Base-by-base conservation (phyloP, 2,797 vertebrate species). In the Thripadectes ignobilis region DNA sequence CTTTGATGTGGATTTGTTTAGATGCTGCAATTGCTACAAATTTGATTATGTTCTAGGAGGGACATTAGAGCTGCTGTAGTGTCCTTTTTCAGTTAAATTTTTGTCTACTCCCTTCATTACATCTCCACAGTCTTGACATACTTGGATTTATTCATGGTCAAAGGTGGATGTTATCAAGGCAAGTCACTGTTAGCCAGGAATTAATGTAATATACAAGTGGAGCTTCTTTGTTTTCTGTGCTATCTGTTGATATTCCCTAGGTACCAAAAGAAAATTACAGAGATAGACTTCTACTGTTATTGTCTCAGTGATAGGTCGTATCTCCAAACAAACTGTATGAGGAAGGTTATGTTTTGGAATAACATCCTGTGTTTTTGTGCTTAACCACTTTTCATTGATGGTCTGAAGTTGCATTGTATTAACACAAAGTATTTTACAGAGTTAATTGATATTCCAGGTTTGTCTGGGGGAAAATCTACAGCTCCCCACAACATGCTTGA, bases 401-500 rank as follows among this genome's bases (percentile, higher is more conserved):
- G 96, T 97, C 98, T 98, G 98, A 98, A 98, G 97, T 97, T 95
- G 97, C 96, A 97, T 97, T 97, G 97, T 98, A 97, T 97, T 97
- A 97, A 95, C 96, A 96, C 94, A 58, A 97, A 98, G 97, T 97
- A 98, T 98, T 98, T 98, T 98, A 96, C 97, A 97, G 97, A 97
- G 98, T 99, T 99, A 99, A 99, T 99, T 99, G 99, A 99, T 99
- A 99, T 99, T 98, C 99, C 99, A 99, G 99, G 98, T 99, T 97
- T 98, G 98, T 98, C 98, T 98, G 97, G 98, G 98, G 98, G 98
- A 99, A 99, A 99, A 99, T 99, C 98, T 98, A 98, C 98, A 97
- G 98, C 98, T 98, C 98, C 97, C 98, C 98, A 98, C 98, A 99
- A 99, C 98, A 98, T 98, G 98, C 98, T 97, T 98, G 98, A 98